Conservation (phyloP, 2,113 vertebrate genomes). For the Euleptes europaea region DNA sequence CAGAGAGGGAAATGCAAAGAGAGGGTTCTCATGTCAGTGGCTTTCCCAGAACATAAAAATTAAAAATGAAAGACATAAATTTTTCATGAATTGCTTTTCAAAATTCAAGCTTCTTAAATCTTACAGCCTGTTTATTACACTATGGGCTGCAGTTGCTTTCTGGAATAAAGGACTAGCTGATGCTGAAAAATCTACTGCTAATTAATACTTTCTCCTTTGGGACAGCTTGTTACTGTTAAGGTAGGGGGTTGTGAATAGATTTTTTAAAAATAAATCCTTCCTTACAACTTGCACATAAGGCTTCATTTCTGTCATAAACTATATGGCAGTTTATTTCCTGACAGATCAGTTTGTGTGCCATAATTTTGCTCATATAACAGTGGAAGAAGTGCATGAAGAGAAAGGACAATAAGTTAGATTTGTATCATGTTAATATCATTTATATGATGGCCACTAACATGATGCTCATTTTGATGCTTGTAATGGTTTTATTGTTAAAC, state of each 20-base stretch:
- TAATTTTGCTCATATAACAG: neutral
- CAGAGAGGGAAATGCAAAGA: slow-evolving; percentile 3
- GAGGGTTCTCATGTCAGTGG: neutral
- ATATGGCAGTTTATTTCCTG: neutral
- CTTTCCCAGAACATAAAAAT: slow-evolving; percentile 60
- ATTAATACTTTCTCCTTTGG: slow-evolving; percentile 48
- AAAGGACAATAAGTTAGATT: neutral
- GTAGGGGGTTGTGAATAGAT: neutral
- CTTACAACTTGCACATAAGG: neutral
- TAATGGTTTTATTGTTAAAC: neutral
- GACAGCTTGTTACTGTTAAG: slow-evolving; percentile 24
- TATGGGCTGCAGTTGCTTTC: slow-evolving; percentile 37
- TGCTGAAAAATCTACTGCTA: slow-evolving; percentile 35
- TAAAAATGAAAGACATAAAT: slow-evolving; percentile 67
- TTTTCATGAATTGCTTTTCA: slow-evolving; percentile 66
- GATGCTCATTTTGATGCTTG: neutral
- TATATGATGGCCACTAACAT: neutral
- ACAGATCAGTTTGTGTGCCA: neutral
- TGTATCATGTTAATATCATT: neutral
- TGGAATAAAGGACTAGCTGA: slow-evolving; percentile 45
- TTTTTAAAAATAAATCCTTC: slow-evolving; percentile 41
- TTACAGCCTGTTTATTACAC: slow-evolving; percentile 54
- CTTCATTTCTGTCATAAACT: neutral
- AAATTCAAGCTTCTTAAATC: slow-evolving; percentile 57
- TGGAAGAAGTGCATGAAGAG: neutral